Conservation (phyloP, 2,113 vertebrate genomes). For the Proteles cristata region DNA sequence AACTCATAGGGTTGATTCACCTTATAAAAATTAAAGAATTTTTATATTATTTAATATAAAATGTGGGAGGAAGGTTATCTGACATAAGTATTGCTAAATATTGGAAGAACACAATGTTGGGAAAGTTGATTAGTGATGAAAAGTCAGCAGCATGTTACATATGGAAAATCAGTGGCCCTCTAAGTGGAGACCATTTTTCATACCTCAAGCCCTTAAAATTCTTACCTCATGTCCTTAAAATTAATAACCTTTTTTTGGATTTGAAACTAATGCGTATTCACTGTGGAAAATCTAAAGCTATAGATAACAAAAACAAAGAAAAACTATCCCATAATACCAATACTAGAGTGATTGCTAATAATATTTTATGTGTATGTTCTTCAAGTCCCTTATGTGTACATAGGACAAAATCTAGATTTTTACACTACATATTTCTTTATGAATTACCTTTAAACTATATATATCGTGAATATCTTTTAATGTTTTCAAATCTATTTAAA, state of each 20-base stretch:
- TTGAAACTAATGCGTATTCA: background rate
- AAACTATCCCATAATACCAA: background rate
- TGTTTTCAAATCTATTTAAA: slow-evolving; percentile 7
- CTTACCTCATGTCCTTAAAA: background rate
- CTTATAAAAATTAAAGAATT: no score
- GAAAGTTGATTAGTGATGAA: background rate
- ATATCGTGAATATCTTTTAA: background rate
- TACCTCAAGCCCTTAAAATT: background rate
- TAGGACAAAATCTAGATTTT: slow-evolving; percentile 17
- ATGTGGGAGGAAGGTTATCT: background rate
- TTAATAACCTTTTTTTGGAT: background rate
- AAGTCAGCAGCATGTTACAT: background rate
- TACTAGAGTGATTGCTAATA: background rate
- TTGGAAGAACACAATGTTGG: background rate
- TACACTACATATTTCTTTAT: background rate
- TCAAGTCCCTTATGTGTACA: background rate
- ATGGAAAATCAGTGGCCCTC: background rate
- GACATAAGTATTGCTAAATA: background rate
- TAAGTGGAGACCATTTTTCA: background rate
- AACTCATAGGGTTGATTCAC: background rate
- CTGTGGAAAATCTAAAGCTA: slow-evolving; percentile 7
- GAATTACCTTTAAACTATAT: background rate
- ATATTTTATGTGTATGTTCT: background rate
- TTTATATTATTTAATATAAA: no score
- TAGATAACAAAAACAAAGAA: background rate